A percentile compares a stretch with the other conserved stretches of the same genome.
phyloP scores from a whole-genome alignment of 2,888 invertebrate genomes.

The Suillia variegata region DNA sequence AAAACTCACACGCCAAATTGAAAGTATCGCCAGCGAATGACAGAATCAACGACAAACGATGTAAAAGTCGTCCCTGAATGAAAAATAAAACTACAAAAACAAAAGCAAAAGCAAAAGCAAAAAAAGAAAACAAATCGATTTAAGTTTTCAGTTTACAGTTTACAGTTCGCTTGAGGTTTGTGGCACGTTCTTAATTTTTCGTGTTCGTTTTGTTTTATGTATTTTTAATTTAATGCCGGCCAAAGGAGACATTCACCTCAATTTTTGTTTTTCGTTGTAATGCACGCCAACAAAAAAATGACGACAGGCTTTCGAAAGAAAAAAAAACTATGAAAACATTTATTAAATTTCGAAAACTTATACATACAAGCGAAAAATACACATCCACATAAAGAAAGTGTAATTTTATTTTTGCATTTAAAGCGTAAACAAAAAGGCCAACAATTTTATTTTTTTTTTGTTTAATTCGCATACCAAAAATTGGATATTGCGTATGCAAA shows the following conservation, averaged over 20 bases:
- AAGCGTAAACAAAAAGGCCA: too few species aligned
- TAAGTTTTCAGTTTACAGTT: not conserved
- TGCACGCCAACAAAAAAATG: not conserved
- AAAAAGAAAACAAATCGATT: not conserved
- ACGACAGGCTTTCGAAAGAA: not conserved
- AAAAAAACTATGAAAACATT: too few species aligned
- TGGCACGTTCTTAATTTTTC: not conserved
- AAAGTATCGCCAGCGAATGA: not conserved
- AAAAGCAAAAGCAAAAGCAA: too few species aligned
- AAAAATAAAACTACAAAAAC: too few species aligned
- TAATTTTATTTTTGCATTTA: too few species aligned
- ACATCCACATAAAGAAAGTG: too few species aligned
- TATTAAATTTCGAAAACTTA: too few species aligned
- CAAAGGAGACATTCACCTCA: constrained; percentile 1
- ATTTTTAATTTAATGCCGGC: not conserved
- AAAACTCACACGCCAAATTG: not conserved
- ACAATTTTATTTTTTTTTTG: too few species aligned
- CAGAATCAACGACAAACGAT: too few species aligned
- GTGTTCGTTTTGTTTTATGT: not conserved
- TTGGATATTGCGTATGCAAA: not conserved
- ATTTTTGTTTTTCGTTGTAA: not conserved
- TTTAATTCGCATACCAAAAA: too few species aligned
- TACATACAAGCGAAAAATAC: too few species aligned
- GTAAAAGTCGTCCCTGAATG: not conserved
- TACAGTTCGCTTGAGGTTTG: not conserved